phyloP scores from a whole-genome alignment of 2,797 vertebrate genomes.

The Nasua narica region DNA sequence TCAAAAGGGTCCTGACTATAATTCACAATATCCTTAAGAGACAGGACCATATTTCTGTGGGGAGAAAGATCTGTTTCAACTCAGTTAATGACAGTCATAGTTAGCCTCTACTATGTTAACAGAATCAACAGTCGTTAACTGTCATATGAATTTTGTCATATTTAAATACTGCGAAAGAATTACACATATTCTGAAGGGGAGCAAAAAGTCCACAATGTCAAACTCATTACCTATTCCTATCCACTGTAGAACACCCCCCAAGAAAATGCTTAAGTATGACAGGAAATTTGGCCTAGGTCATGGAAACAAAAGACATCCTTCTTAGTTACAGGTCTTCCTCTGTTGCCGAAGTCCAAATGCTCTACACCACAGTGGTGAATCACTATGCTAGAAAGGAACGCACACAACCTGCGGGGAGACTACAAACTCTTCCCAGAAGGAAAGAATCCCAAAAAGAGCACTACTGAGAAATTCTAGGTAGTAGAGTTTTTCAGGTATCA shows the following conservation, averaged over 20 bases:
- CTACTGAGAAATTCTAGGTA: neutral
- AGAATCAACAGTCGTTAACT: neutral
- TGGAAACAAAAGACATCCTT: slow-evolving; percentile 1
- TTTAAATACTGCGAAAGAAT: slow-evolving; percentile 17
- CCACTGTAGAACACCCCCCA: neutral
- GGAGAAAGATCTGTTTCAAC: neutral
- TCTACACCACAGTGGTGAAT: neutral
- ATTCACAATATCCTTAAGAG: neutral
- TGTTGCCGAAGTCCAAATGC: neutral
- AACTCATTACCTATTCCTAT: neutral
- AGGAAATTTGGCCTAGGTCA: neutral
- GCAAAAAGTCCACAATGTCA: neutral
- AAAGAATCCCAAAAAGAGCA: neutral
- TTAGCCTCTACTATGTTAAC: neutral
- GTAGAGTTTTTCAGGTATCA: neutral
- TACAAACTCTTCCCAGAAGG: neutral
- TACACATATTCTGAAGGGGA: neutral
- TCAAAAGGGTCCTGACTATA: neutral
- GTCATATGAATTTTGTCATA: slow-evolving; percentile 7
- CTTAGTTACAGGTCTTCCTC: slow-evolving; percentile 5
- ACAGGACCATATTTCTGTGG: neutral
- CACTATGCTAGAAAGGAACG: neutral
- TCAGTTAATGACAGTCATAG: neutral
- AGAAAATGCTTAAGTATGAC: neutral
- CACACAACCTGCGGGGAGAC: neutral